A percentile compares a stretch with the other conserved stretches of the same genome.
Conservation (phyloP, 2,888 invertebrate species). For the Nephrotoma flavescens region DNA sequence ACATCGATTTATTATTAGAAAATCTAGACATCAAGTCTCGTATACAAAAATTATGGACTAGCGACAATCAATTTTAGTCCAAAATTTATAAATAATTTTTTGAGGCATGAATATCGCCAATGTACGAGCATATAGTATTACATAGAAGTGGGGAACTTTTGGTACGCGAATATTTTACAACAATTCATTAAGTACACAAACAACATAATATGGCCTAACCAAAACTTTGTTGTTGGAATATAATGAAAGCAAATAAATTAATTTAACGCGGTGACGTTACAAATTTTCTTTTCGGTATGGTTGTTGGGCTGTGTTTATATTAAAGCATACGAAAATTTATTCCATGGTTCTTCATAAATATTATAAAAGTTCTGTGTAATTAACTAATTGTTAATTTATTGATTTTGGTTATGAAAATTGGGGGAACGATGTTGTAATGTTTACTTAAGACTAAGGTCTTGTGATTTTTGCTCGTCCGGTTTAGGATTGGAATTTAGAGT, state of each 20-base stretch:
- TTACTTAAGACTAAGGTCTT: too few relatives aligned
- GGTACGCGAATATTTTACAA: not conserved
- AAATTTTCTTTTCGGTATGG: not conserved
- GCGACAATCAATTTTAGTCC: not conserved
- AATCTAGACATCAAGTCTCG: not conserved
- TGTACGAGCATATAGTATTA: too few relatives aligned
- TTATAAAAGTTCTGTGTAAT: not conserved
- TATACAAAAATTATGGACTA: not conserved
- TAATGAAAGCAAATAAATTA: not conserved
- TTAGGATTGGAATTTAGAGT: too few relatives aligned
- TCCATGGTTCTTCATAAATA: not conserved
- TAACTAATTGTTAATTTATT: not conserved
- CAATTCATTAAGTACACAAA: not conserved
- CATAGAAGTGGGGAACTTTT: too few relatives aligned
- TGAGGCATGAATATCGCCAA: too few relatives aligned
- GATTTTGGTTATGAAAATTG: not conserved
- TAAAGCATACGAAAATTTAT: not conserved
- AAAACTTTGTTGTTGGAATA: not conserved
- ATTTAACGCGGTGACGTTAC: not conserved
- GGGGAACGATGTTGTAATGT: not conserved
- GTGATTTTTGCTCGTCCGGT: too few relatives aligned
- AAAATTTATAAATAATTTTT: too few relatives aligned
- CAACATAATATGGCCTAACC: not conserved
- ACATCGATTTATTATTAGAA: not conserved
- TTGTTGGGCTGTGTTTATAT: not conserved